phyloP scores from a whole-genome alignment of 2,797 vertebrate species.

The Florisuga fusca region DNA sequence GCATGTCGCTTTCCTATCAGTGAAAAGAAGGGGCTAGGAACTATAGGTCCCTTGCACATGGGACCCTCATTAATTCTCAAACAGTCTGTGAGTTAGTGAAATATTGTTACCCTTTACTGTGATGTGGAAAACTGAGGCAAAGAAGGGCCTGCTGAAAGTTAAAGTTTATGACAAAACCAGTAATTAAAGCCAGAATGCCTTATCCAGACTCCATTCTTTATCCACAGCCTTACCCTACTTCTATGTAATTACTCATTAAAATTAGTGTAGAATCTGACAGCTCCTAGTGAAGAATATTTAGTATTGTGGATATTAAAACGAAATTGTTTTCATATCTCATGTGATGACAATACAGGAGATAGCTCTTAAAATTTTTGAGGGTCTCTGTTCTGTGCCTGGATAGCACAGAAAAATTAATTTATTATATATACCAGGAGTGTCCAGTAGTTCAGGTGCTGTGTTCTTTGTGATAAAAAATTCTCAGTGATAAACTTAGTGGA shows the following conservation, averaged over 20 bases:
- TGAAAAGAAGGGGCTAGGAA: constrained; percentile 44
- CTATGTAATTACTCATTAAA: not conserved
- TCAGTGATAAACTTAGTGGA: not conserved
- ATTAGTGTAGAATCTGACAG: not conserved
- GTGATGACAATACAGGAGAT: not conserved
- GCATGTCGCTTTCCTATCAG: constrained; percentile 51
- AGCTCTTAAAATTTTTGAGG: not conserved
- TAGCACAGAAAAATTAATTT: not conserved
- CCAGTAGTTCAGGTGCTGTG: not conserved
- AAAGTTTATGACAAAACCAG: constrained; percentile 8
- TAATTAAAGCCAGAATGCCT: constrained; percentile 9
- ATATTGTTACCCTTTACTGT: constrained; percentile 13
- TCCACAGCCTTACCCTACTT: not conserved
- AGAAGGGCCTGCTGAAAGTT: not conserved
- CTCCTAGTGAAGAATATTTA: not conserved
- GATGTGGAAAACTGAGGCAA: constrained; percentile 22
- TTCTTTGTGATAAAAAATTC: not conserved
- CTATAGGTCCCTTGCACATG: constrained; percentile 20
- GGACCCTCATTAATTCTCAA: constrained; percentile 35
- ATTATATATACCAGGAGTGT: not conserved
- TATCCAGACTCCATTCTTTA: not conserved
- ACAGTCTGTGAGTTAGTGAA: not conserved
- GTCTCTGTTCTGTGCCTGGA: not conserved
- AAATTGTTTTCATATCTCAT: not conserved
- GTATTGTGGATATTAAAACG: not conserved